Evolutionary conservation across 2,797 vertebrate genomes (phyloP).

Genomic region (Acomys russatus): DNA sequence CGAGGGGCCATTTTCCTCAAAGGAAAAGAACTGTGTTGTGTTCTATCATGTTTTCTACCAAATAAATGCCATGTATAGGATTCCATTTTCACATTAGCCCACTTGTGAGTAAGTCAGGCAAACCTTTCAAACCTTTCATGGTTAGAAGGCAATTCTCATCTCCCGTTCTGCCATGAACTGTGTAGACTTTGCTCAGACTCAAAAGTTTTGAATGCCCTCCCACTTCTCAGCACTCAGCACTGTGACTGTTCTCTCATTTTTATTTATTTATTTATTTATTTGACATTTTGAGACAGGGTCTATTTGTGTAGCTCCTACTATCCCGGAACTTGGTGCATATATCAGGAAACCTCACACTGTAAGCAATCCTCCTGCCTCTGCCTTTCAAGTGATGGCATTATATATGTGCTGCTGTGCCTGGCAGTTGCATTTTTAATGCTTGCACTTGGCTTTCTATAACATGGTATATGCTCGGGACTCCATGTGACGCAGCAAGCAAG

Average conservation of each 20-base stretch:
- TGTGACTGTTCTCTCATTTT: conserved; percentile 54
- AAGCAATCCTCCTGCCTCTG: background rate
- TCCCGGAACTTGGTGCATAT: background rate
- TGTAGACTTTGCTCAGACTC: conserved; percentile 60
- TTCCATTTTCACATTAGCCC: background rate
- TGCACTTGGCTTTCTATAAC: conserved; percentile 31
- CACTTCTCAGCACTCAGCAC: conserved; percentile 26
- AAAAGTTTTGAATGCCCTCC: conserved; percentile 34
- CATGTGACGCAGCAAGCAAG: background rate
- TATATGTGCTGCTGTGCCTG: background rate
- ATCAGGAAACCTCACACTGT: background rate
- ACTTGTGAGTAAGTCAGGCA: background rate
- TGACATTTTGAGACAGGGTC: background rate
- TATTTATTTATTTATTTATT: background rate
- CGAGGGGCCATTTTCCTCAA: conserved; percentile 54
- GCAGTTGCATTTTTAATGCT: conserved; percentile 42
- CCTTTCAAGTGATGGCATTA: background rate
- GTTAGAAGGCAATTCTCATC: conserved; percentile 51
- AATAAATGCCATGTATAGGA: background rate
- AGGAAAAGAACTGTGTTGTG: conserved; percentile 65
- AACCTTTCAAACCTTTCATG: conserved; percentile 45
- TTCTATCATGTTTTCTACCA: conserved; percentile 74
- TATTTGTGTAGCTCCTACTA: background rate
- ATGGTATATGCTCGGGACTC: background rate
- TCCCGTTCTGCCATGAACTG: conserved; percentile 47